These are phyloP conservation scores for Toxostoma redivivum DNA, from an alignment of 2,113 vertebrate species.

Conservation along the genomic window DNA sequence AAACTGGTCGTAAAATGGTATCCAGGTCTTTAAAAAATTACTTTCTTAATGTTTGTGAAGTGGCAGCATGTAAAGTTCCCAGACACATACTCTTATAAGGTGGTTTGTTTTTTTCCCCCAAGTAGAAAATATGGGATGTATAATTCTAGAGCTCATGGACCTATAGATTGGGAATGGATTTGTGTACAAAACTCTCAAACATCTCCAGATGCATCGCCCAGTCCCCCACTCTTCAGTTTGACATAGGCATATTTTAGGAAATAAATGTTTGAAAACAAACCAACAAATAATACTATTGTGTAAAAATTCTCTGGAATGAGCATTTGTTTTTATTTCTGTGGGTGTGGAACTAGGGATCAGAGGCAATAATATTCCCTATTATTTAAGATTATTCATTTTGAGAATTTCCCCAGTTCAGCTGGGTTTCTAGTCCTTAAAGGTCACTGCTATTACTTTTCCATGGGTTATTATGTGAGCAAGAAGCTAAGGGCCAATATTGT, in stretches of 20 bases:
- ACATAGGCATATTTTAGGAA: neutral
- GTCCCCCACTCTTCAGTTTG: neutral
- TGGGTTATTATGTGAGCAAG: neutral
- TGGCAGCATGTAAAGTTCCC: neutral
- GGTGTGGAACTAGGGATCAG: neutral
- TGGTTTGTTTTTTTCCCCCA: neutral
- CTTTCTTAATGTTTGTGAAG: neutral
- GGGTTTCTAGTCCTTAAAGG: neutral
- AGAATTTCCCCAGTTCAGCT: neutral
- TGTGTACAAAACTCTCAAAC: neutral
- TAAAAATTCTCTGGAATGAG: neutral
- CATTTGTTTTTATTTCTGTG: conserved; percentile 2
- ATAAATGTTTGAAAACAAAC: neutral
- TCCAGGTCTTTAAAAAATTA: neutral
- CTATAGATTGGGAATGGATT: neutral
- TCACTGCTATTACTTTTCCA: neutral
- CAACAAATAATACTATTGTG: neutral
- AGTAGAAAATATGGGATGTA: neutral
- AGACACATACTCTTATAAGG: neutral
- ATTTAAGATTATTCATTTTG: neutral
- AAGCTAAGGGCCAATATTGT: neutral
- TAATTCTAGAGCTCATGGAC: neutral
- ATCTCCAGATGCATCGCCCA: neutral
- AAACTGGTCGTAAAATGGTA: neutral
- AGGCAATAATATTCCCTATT: neutral